Conservation (phyloP, 2,888 invertebrate genomes). For the Pseudeuparius sepicola region DNA sequence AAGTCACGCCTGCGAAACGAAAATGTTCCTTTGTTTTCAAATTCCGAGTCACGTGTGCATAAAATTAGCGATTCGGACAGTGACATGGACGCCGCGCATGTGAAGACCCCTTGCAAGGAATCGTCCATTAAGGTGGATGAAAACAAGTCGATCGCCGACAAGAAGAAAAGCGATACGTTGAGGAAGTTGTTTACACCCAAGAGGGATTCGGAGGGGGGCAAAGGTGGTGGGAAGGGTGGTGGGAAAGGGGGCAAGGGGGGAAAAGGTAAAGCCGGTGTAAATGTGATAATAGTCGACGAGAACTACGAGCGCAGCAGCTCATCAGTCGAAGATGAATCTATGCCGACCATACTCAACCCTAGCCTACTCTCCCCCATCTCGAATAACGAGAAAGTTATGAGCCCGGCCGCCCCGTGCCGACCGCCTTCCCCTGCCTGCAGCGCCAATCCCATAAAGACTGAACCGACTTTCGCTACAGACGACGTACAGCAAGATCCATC, state of each 20-base stretch:
- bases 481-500: slow-evolving; percentile 27
- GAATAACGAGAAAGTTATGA: slow-evolving; percentile 24
- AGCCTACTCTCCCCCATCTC: slow-evolving; percentile 32
- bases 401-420: slow-evolving; percentile 12
- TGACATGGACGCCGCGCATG: slow-evolving; percentile 20
- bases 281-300: slow-evolving; percentile 56
- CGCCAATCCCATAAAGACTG: slow-evolving; percentile 37
- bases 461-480: slow-evolving; percentile 28
- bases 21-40: slow-evolving; percentile 12
- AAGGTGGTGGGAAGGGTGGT: slow-evolving; percentile 61
- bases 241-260: slow-evolving; percentile 52
- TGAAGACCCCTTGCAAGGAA: slow-evolving; percentile 20
- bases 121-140: slow-evolving; percentile 37
- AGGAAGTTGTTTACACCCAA: slow-evolving; percentile 51
- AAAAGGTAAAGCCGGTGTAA: slow-evolving; percentile 52
- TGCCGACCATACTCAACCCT: slow-evolving; percentile 29
- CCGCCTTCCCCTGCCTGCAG: too few species aligned
- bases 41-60: slow-evolving; percentile 21
- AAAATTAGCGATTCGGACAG: slow-evolving; percentile 27
- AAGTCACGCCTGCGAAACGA: too few species aligned
- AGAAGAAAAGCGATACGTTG: slow-evolving; percentile 60
- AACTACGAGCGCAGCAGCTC: slow-evolving; percentile 42
- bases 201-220: slow-evolving; percentile 52
- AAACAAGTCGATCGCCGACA: slow-evolving; percentile 50
- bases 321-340: slow-evolving; percentile 36